Conservation (phyloP, 1,140 invertebrate species). For the Pararge aegeria region DNA sequence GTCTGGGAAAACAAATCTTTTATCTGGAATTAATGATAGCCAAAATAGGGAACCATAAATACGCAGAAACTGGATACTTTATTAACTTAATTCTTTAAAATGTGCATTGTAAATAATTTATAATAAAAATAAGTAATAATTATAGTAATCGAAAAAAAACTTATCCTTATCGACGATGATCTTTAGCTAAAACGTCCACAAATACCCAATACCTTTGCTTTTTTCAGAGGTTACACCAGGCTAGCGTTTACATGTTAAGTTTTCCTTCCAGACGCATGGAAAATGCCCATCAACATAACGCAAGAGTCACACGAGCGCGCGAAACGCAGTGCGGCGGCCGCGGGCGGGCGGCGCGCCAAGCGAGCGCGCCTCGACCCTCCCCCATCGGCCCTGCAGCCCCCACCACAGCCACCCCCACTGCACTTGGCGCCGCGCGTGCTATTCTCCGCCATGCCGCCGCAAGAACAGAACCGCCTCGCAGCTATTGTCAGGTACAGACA, state of each 20-base stretch:
- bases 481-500: conserved; percentile 75
- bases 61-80: neutral
- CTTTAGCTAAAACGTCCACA: no score
- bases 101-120: no score
- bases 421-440: conserved; percentile 81
- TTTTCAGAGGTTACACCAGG: no score
- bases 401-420: conserved; percentile 54
- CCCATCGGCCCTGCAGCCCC: conserved; percentile 46
- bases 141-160: no score
- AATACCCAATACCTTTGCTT: no score
- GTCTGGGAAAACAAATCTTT: no score
- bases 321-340: conserved; percentile 81
- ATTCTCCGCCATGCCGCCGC: conserved; percentile 70
- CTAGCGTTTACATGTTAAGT: no score
- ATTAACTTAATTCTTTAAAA: neutral
- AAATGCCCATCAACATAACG: conserved; percentile 92
- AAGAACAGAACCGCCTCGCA: conserved; percentile 40
- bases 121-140: no score
- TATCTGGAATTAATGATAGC: no score
- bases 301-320: conserved; percentile 92
- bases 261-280: conserved; percentile 88
- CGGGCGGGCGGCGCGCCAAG: conserved; percentile 78
- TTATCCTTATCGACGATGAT: no score
- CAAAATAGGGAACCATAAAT: no score
- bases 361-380: conserved; percentile 64